Evolutionary conservation across 2,797 vertebrate genomes (phyloP), one percentile per base, ranked within the genome.

Genomic region (Chelidonichthys spinosus): DNA sequence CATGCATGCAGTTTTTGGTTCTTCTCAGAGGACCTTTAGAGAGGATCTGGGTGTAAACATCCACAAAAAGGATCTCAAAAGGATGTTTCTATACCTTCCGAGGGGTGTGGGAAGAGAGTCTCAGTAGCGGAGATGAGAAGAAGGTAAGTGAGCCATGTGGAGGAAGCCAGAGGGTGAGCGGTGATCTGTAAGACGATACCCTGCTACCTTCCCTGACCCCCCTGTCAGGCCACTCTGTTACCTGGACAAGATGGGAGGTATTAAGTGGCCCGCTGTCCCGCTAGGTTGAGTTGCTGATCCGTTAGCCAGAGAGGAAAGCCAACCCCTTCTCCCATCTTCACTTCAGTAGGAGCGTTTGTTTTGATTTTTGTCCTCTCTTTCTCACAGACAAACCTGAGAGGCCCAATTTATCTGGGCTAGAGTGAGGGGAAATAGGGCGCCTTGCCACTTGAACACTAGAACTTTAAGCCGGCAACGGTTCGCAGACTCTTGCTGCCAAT

Each of bases 381-480:
- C 93, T 93, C 93, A 93, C 91, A 92, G 92, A 93, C 89, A 89
- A 93, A 94, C 90, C 89, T 93, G 93, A 93, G 93, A 93, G 89
- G 92, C 83, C 86, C 86, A 88, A 86, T 91, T 92, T 92, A 92
- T 90, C 90, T 89, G 89, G 88, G 91, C 85, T 85, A 85, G 91
- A 89, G 87, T 76, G 82, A 89, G 86, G 90, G 91, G 90, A 91
- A 92, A 92, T 87, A 90, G 92, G 90, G 92, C 91, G 76, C 88
- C 91, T 90, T 92, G 90, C 86, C 91, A 91, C 90, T 94, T 92
- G 88, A 93, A 92, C 88, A 92, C 86, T 91, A 91, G 93, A 93
- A 90, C 85, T 90, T 90, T 93, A 93, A 93, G 91, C 89, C 86
- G 25, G 87, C 85, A 84, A 91, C 78, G 90, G 87, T 90, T 91